A percentile compares a stretch with the other conserved stretches of the same genome.
Evolutionary conservation across 2,888 invertebrate genomes (phyloP).

Genomic region (Oligia fasciuncula): DNA sequence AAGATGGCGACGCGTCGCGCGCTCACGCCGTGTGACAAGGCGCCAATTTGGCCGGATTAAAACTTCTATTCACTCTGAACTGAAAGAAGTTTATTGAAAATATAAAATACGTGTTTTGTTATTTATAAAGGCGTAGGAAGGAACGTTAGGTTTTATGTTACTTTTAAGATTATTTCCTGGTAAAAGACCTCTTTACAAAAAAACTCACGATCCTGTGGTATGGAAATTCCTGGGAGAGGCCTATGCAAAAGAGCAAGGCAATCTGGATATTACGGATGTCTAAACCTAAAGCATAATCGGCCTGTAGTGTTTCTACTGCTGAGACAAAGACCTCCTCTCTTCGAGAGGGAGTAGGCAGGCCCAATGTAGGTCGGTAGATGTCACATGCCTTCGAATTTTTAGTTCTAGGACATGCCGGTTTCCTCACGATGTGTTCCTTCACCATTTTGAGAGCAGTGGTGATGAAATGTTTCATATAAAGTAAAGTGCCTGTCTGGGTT

Average conservation of each 20-base stretch:
- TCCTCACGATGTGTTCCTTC: background rate
- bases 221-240: fast-evolving
- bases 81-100: slow-evolving; percentile 67
- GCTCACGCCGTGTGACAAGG: slow-evolving; percentile 66
- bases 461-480: background rate
- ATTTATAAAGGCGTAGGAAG: slow-evolving; percentile 32
- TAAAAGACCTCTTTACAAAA: background rate
- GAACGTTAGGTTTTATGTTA: background rate
- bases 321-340: background rate
- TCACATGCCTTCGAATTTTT: background rate
- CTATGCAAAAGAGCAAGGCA: background rate
- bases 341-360: background rate
- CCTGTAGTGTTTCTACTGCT: background rate
- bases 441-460: background rate
- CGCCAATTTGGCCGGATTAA: slow-evolving; percentile 70
- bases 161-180: background rate
- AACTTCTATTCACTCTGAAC: slow-evolving; percentile 66
- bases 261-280: background rate
- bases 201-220: background rate
- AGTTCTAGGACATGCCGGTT: background rate
- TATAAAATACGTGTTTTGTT: slow-evolving; percentile 60
- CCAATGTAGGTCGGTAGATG: background rate
- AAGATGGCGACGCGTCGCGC: slow-evolving; percentile 55
- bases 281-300: background rate
- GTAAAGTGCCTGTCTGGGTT: background rate